A percentile compares a stretch with the other conserved stretches of the same genome.
Conservation (phyloP, 2,797 vertebrate genomes). For the Ceryle rudis region DNA sequence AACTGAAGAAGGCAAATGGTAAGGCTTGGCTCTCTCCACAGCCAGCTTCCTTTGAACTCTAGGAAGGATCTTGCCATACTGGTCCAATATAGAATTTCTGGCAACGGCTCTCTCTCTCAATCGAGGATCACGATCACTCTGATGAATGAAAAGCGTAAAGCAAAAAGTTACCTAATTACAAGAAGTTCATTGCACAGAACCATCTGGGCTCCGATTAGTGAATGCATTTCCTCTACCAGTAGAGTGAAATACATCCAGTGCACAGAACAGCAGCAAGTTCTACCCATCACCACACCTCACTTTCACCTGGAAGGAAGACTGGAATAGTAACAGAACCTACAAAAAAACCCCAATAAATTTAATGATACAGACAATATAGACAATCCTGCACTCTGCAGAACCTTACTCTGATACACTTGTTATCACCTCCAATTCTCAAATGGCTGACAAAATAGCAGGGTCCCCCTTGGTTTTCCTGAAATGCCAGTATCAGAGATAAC, state of each 20-base stretch:
- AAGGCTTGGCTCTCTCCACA: conserved; percentile 87
- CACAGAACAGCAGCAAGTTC: neutral
- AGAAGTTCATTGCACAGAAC: neutral
- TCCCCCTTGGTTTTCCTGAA: neutral
- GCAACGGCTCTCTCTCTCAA: conserved; percentile 87
- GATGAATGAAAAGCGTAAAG: neutral
- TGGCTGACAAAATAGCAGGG: neutral
- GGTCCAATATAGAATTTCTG: conserved; percentile 91
- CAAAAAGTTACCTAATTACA: neutral
- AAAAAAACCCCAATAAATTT: neutral
- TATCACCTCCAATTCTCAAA: neutral
- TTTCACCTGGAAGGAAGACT: neutral
- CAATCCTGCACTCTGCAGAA: neutral
- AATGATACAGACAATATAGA: neutral
- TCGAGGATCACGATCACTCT: conserved; percentile 89
- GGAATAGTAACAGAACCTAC: neutral
- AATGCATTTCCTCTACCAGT: neutral
- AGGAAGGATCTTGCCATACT: conserved; percentile 91
- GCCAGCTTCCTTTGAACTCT: conserved; percentile 91
- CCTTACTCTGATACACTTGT: neutral
- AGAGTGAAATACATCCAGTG: neutral
- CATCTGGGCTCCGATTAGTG: neutral
- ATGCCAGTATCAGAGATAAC: neutral
- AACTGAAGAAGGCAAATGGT: conserved; percentile 81
- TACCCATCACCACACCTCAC: neutral